Evolutionary conservation across 1,140 invertebrate genomes (phyloP).

Genomic region (Acromyrmex charruanus): DNA sequence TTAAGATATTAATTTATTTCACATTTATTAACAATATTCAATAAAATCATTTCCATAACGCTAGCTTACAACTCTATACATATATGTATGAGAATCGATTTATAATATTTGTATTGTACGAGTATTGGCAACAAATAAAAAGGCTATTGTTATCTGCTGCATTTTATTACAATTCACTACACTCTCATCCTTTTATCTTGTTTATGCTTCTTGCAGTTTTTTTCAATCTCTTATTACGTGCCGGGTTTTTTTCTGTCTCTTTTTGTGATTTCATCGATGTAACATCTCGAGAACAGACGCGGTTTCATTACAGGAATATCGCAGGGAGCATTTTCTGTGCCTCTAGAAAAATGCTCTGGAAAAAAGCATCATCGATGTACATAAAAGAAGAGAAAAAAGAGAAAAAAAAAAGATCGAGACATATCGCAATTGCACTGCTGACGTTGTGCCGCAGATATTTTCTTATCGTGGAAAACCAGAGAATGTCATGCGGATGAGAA

Average conservation of each 20-base stretch:
- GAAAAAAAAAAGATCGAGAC: background rate
- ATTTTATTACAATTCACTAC: background rate
- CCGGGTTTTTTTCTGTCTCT: background rate
- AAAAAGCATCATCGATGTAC: conserved; percentile 26
- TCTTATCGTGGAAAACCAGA: conserved; percentile 21
- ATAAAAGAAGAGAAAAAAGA: too few relatives aligned
- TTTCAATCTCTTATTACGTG: background rate
- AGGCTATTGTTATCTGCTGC: background rate
- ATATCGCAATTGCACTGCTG: conserved; percentile 18
- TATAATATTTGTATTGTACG: background rate
- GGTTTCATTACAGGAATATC: conserved; percentile 43
- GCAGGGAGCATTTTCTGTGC: background rate
- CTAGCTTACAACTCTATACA: background rate
- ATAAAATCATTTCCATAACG: conserved; percentile 17
- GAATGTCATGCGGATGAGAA: conserved; percentile 29
- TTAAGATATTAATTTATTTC: background rate
- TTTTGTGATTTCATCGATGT: conserved; percentile 4
- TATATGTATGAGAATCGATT: conserved; percentile 7
- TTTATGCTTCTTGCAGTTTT: background rate
- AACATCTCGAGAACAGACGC: conserved; percentile 1
- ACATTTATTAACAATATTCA: background rate
- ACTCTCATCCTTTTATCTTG: background rate
- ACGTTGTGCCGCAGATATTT: background rate
- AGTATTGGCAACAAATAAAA: background rate
- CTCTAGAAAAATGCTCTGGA: background rate